Percentiles rank a stretch among this genome's conserved stretches.
Evolutionary conservation across 2,888 invertebrate genomes (phyloP).

Genomic region (Piscicola geometra): DNA sequence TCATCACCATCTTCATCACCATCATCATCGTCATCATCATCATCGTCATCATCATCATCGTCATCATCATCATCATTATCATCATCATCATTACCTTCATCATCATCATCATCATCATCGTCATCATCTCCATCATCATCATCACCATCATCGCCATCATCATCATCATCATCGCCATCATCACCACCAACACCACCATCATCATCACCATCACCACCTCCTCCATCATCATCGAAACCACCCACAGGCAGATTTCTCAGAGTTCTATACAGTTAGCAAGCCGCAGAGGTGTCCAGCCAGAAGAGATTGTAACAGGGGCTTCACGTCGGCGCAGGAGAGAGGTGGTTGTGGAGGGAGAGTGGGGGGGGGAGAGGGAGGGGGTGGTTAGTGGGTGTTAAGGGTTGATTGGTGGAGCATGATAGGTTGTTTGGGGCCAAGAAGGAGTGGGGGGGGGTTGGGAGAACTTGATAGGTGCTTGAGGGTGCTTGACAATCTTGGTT

Average conservation of each 20-base stretch:
- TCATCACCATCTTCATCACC: slow-evolving; percentile 32
- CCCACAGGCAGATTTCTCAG: slow-evolving; percentile 63
- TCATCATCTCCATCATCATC: slow-evolving; percentile 13
- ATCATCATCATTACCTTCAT: slow-evolving; percentile 38
- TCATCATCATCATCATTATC: slow-evolving; percentile 36
- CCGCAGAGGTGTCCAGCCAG: slow-evolving; percentile 62
- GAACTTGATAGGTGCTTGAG: too few species aligned
- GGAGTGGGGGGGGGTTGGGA: too few species aligned
- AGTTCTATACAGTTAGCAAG: slow-evolving; percentile 62
- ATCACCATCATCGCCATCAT: neutral
- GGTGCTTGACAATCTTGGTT: too few species aligned
- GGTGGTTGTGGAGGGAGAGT: slow-evolving; percentile 47
- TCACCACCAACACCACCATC: slow-evolving; percentile 36
- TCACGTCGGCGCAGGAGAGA: slow-evolving; percentile 43
- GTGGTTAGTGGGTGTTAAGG: too few species aligned
- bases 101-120: slow-evolving; percentile 37
- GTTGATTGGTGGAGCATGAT: too few species aligned
- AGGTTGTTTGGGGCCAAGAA: too few species aligned
- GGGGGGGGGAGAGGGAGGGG: too few species aligned
- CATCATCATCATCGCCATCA: slow-evolving; percentile 6
- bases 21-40: slow-evolving; percentile 31
- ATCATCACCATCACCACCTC: slow-evolving; percentile 5
- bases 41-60: slow-evolving; percentile 16
- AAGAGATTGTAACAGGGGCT: slow-evolving; percentile 52
- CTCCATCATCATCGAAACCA: neutral